A percentile compares a stretch with the other conserved stretches of the same genome.
Evolutionary conservation across 2,113 vertebrate genomes (phyloP).

Genomic region (Mobula hypostoma): DNA sequence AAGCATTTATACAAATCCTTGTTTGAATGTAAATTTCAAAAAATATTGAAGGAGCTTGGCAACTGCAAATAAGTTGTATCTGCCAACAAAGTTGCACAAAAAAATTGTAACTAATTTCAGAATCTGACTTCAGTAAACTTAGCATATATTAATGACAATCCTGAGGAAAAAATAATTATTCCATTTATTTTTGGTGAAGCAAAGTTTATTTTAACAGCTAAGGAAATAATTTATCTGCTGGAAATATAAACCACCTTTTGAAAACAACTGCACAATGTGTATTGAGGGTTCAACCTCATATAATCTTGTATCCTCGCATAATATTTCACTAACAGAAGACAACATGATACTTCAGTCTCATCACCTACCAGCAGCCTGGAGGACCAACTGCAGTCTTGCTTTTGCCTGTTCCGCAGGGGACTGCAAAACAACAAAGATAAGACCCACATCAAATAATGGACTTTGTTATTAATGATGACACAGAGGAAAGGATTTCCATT

Average conservation of each 20-base stretch:
- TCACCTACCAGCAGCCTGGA: slow-evolving; percentile 88
- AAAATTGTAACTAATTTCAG: background rate
- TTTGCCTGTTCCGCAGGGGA: slow-evolving; percentile 89
- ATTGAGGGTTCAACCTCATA: background rate
- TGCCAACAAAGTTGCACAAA: background rate
- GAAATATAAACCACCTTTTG: background rate
- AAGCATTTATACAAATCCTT: background rate
- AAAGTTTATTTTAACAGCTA: slow-evolving; percentile 23
- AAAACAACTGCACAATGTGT: background rate
- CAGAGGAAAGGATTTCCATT: slow-evolving; percentile 24
- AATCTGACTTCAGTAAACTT: background rate
- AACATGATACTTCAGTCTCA: slow-evolving; percentile 31
- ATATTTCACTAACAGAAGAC: slow-evolving; percentile 1
- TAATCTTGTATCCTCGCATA: background rate
- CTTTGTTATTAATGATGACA: slow-evolving; percentile 34
- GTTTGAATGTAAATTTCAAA: background rate
- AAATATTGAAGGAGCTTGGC: slow-evolving; percentile 14
- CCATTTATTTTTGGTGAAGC: background rate
- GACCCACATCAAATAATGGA: slow-evolving; percentile 14
- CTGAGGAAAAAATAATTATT: background rate
- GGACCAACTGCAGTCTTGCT: slow-evolving; percentile 81
- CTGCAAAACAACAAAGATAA: slow-evolving; percentile 58
- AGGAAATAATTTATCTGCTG: background rate
- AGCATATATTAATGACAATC: background rate
- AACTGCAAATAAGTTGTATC: background rate